phyloP scores from a whole-genome alignment of 2,888 invertebrate species.

The Argyresthia goedartella region DNA sequence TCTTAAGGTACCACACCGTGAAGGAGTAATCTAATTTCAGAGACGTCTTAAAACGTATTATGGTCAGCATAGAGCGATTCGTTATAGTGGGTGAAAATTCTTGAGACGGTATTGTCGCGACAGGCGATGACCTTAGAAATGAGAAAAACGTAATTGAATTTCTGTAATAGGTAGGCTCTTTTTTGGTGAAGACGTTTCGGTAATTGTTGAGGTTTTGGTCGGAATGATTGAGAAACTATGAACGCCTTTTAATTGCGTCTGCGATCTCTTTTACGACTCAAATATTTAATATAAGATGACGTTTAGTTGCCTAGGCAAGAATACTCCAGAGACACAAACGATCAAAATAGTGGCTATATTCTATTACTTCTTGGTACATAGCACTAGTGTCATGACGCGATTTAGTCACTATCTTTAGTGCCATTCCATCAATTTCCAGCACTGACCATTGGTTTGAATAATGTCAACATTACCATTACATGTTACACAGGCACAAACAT shows the following conservation, averaged over 20 bases:
- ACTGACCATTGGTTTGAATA: neutral
- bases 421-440: neutral
- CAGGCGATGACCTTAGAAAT: constrained; percentile 46
- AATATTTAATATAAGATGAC: too few species aligned
- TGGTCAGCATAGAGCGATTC: constrained; percentile 45
- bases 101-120: constrained; percentile 51
- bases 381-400: too few species aligned
- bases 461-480: neutral
- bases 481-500: neutral
- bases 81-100: constrained; percentile 44
- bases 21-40: constrained; percentile 65
- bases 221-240: too few species aligned
- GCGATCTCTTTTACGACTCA: too few species aligned
- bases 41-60: constrained; percentile 45
- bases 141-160: constrained; percentile 57
- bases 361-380: too few species aligned
- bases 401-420: too few species aligned
- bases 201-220: constrained; percentile 24
- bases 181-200: constrained; percentile 27
- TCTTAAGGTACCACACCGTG: constrained; percentile 57
- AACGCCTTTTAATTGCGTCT: too few species aligned
- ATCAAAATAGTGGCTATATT: too few species aligned
- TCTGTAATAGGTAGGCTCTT: constrained; percentile 37
- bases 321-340: too few species aligned
- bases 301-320: too few species aligned